A percentile compares a stretch with the other conserved stretches of the same genome.
Evolutionary conservation across 2,797 vertebrate species (phyloP).

Genomic region (Enteromius afrohamiltoni): DNA sequence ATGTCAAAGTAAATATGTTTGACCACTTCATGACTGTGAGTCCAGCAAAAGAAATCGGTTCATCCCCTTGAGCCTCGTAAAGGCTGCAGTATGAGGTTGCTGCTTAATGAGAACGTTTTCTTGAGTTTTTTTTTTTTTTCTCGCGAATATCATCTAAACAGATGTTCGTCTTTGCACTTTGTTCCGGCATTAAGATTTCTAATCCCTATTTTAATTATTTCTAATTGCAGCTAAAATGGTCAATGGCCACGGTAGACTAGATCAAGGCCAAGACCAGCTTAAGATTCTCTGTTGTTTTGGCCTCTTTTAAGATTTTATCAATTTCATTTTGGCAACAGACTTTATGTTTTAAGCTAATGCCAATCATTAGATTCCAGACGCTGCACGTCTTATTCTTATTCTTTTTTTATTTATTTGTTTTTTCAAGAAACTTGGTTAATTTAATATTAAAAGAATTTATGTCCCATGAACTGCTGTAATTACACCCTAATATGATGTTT

Average conservation of each 20-base stretch:
- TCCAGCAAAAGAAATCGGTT: conserved; percentile 12
- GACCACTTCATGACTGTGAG: conserved; percentile 2
- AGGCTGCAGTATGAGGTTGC: conserved; percentile 1
- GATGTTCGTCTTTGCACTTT: conserved; percentile 49
- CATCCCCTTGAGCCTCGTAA: background rate
- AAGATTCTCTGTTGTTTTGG: conserved; percentile 41
- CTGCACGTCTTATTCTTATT: background rate
- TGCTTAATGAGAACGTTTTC: conserved; percentile 22
- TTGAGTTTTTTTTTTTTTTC: background rate
- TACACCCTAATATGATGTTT: conserved; percentile 17
- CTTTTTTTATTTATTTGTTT: too few species aligned
- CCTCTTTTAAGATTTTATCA: conserved; percentile 26
- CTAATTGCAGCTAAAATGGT: conserved; percentile 60
- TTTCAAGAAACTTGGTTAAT: background rate
- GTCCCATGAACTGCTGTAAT: conserved; percentile 3
- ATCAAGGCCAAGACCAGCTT: conserved; percentile 60
- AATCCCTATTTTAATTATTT: conserved; percentile 60
- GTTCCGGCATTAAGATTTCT: conserved; percentile 52
- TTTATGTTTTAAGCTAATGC: conserved; percentile 11
- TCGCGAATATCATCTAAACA: conserved; percentile 46
- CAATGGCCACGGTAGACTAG: conserved; percentile 47
- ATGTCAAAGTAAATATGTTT: conserved; percentile 33
- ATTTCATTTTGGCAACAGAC: conserved; percentile 45
- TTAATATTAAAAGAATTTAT: background rate
- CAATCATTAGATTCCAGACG: conserved; percentile 5